phyloP scores from a whole-genome alignment of 2,888 invertebrate species.

The Tanytarsus gracilentus region DNA sequence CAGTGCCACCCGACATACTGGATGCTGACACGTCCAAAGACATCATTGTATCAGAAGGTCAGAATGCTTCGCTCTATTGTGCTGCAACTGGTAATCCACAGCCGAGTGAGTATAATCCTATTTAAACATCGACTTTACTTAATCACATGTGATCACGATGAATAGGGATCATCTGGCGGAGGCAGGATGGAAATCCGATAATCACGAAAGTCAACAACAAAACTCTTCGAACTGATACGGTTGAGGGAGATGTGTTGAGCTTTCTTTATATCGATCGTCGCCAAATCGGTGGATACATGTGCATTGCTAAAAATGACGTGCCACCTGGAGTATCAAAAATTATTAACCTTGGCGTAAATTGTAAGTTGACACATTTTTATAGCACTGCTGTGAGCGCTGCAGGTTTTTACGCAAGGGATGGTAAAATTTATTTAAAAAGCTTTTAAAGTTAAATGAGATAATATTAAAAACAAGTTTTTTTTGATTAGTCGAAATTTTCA shows the following conservation, averaged over 20 bases:
- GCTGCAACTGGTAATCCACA: constrained; percentile 63
- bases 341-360: constrained; percentile 16
- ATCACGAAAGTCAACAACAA: constrained; percentile 44
- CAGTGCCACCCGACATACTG: constrained; percentile 72
- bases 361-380: constrained; percentile 11
- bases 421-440: no score
- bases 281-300: constrained; percentile 68
- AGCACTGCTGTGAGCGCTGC: no score
- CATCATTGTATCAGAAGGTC: constrained; percentile 61
- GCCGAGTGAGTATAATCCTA: constrained; percentile 40
- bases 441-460: no score
- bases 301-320: constrained; percentile 65
- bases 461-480: no score
- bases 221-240: constrained; percentile 44
- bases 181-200: constrained; percentile 53
- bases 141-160: constrained; percentile 33
- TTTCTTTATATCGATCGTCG: constrained; percentile 56
- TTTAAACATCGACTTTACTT: background rate
- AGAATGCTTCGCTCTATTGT: constrained; percentile 64
- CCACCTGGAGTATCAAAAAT: constrained; percentile 55
- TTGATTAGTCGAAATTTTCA: no score
- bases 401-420: no score
- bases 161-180: constrained; percentile 49
- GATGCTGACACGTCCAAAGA: constrained; percentile 70
- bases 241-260: constrained; percentile 55